A percentile compares a stretch with the other conserved stretches of the same genome.
Conservation (phyloP, 2,888 invertebrate species). For the Dioctria linearis region DNA sequence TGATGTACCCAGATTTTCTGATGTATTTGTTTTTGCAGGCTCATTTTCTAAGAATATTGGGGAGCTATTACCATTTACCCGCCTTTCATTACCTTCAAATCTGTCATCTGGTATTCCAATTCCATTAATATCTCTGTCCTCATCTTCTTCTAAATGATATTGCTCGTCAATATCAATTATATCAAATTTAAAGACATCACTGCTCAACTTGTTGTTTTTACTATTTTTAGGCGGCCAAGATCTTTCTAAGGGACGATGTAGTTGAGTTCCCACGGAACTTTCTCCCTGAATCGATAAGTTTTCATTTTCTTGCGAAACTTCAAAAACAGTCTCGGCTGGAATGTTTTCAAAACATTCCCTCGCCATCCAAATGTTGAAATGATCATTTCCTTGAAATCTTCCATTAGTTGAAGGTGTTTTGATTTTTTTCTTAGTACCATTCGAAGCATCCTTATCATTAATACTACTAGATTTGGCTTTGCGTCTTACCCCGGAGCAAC, state of each 20-base stretch:
- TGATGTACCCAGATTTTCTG: slow-evolving; percentile 2
- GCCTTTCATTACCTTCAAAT: neutral
- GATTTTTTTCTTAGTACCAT: slow-evolving; percentile 79
- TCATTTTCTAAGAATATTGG: slow-evolving; percentile 71
- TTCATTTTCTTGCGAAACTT: slow-evolving; percentile 62
- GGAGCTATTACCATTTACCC: slow-evolving; percentile 20
- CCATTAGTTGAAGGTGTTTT: slow-evolving; percentile 63
- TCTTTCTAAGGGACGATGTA: slow-evolving; percentile 84
- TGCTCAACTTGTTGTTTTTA: slow-evolving; percentile 74
- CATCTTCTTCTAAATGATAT: slow-evolving; percentile 67
- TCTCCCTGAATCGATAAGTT: slow-evolving; percentile 61
- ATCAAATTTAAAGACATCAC: slow-evolving; percentile 88
- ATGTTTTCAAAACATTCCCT: slow-evolving; percentile 69
- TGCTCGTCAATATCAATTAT: slow-evolving; percentile 87
- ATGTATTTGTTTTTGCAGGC: slow-evolving; percentile 49
- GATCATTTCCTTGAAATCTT: slow-evolving; percentile 61
- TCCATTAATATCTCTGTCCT: slow-evolving; percentile 63
- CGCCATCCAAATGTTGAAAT: slow-evolving; percentile 69
- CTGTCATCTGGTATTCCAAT: neutral
- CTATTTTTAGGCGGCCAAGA: slow-evolving; percentile 81
- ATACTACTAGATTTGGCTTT: slow-evolving; percentile 40
- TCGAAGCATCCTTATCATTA: slow-evolving; percentile 62
- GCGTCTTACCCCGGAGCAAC: slow-evolving; percentile 55
- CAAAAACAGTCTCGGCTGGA: slow-evolving; percentile 68
- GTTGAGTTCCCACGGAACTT: slow-evolving; percentile 53